Evolutionary conservation across 2,797 vertebrate genomes (phyloP), one percentile per base, ranked within the genome.

Genomic region (Molossus molossus): DNA sequence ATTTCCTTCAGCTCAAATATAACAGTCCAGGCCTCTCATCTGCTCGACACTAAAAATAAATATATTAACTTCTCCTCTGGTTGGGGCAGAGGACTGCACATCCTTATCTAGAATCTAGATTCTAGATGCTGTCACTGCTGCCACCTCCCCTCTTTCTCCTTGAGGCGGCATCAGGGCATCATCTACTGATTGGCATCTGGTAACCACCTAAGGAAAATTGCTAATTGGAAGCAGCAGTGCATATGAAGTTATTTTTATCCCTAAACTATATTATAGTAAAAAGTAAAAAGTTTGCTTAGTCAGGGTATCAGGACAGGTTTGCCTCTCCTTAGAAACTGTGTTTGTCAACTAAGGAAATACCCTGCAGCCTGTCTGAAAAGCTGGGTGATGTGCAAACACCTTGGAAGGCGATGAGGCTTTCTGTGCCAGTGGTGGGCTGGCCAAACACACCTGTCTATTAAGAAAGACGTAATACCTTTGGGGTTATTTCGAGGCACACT

Each of bases 161-260:
- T 83, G 87, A 86, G n/a, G 65, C 62, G 40, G 5, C 3, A 4
- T 73, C 50, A 89, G 55, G 90, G 33, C 57, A 80, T 58, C 40
- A 14, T 89, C 25, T 50, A 18, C 55, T 60, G 48, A 81, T 94
- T 55, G 72, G 58, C 62, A 92, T 62, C n/a, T 82, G 50, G 69
- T 73, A 89, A 75, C 76, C 82, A 80, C 69, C 83, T 20, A 69
- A 84, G 76, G 48, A 15, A 87, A 62, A 92, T 20, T 75, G n/a
- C 33, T 87, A 25, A 96, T 82, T 77, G 76, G 45, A 82, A 95
- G 45, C 45, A 91, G 21, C 13, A 69, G 17, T 64, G n/a, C 48
- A 29, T 40, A 70, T 27, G 64, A 77, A 87, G 55, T 80, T 90
- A 87, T 53, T 93, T 75, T 95, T 76, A 87, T 21, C 37, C 18